Evolutionary conservation across 2,888 invertebrate genomes (phyloP).

Genomic region (Amphipoea oculea): DNA sequence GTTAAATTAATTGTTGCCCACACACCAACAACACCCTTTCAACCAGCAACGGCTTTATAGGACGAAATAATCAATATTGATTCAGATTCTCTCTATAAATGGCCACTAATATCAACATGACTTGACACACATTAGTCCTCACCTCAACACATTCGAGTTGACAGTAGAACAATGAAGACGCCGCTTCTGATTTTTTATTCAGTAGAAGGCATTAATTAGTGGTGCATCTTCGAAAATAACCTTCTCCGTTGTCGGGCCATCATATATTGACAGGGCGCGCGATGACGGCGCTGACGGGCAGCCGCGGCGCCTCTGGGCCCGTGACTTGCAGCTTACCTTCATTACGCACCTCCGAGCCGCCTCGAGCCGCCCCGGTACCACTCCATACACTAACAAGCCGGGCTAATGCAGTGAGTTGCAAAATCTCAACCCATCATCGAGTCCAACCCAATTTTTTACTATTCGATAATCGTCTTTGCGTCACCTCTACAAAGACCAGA

Average conservation of each 20-base stretch:
- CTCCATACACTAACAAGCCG: constrained; percentile 87
- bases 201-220: constrained; percentile 88
- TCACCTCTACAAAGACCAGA: constrained; percentile 67
- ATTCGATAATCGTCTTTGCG: constrained; percentile 71
- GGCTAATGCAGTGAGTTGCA: constrained; percentile 90
- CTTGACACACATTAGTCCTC: constrained; percentile 65
- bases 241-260: constrained; percentile 86
- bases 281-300: constrained; percentile 83
- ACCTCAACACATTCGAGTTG: constrained; percentile 76
- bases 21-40: constrained; percentile 70
- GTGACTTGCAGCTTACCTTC: constrained; percentile 88
- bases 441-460: constrained; percentile 64
- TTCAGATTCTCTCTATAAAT: constrained; percentile 56
- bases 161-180: constrained; percentile 84
- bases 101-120: constrained; percentile 62
- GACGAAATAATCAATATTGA: constrained; percentile 66
- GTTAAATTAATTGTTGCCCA: constrained; percentile 84
- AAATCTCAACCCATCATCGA: constrained; percentile 76
- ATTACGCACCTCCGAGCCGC: constrained; percentile 79
- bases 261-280: constrained; percentile 85
- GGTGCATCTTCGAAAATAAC: constrained; percentile 88
- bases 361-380: constrained; percentile 63
- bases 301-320: constrained; percentile 84
- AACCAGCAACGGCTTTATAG: constrained; percentile 62
- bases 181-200: constrained; percentile 84